A percentile compares a stretch with the other conserved stretches of the same genome.
Conservation (phyloP, 2,797 vertebrate genomes). For the Pipistrellus pipistrellus region DNA sequence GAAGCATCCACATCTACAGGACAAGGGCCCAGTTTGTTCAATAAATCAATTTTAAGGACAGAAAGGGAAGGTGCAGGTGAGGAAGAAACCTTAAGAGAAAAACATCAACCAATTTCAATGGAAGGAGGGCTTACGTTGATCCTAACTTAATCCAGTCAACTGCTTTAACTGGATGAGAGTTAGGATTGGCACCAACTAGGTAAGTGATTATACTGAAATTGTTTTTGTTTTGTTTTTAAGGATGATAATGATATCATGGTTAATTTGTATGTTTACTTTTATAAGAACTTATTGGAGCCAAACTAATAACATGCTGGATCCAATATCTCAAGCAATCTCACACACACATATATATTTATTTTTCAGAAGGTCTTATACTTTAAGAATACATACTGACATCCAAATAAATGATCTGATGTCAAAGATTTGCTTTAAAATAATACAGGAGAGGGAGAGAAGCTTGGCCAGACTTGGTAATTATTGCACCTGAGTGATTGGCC, state of each 20-base stretch:
- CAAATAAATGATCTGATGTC: constrained; percentile 16
- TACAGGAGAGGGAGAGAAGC: not conserved
- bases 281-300: not conserved
- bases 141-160: not conserved
- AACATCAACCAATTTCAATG: not conserved
- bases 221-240: not conserved
- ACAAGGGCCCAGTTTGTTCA: not conserved
- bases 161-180: not conserved
- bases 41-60: constrained; percentile 19
- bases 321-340: not conserved
- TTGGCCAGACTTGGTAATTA: constrained; percentile 10
- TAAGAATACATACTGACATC: constrained; percentile 2
- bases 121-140: not conserved
- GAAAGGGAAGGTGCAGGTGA: not conserved
- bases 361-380: not conserved
- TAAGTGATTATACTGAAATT: not conserved
- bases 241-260: not conserved
- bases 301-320: not conserved
- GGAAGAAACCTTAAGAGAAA: not conserved
- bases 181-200: not conserved
- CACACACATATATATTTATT: not conserved
- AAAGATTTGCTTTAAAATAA: constrained; percentile 54
- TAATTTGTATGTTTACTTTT: not conserved
- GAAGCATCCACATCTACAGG: not conserved
- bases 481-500: not conserved